These are phyloP conservation scores for Hyperoplus lanceolatus DNA, from an alignment of 2,797 vertebrate genomes.

Conservation along the genomic window DNA sequence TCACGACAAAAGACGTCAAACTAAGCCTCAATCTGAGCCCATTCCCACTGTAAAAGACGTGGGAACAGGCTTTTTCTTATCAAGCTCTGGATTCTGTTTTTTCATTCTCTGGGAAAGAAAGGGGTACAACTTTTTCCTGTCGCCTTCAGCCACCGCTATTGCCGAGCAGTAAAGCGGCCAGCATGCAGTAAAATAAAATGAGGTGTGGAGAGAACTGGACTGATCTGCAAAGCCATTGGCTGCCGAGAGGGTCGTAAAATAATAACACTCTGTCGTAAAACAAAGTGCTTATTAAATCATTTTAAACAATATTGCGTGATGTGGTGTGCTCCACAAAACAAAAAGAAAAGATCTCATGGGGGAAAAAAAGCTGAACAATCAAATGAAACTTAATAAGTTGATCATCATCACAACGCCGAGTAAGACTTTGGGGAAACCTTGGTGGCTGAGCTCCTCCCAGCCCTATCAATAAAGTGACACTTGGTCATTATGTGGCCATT, in stretches of 20 bases:
- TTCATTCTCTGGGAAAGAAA: conserved; percentile 72
- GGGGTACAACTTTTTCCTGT: conserved; percentile 71
- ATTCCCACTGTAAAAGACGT: conserved; percentile 56
- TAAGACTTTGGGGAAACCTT: conserved; percentile 58
- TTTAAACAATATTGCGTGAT: conserved; percentile 80
- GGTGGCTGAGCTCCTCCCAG: conserved; percentile 27
- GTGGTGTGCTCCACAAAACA: conserved; percentile 55
- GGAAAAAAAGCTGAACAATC: conserved; percentile 60
- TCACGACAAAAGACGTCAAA: conserved; percentile 40
- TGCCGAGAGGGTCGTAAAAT: conserved; percentile 80
- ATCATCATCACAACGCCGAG: conserved; percentile 71
- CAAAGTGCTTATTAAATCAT: conserved; percentile 87
- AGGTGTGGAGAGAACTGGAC: conserved; percentile 82
- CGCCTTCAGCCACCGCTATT: conserved; percentile 61
- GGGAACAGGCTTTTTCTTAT: conserved; percentile 57
- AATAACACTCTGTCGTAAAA: conserved; percentile 82
- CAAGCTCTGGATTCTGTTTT: conserved; percentile 43
- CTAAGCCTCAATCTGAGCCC: conserved; percentile 18
- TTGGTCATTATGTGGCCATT: conserved; percentile 62
- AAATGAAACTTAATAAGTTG: conserved; percentile 65
- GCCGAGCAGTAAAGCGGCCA: conserved; percentile 77
- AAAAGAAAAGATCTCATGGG: conserved; percentile 48
- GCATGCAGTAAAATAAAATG: conserved; percentile 83
- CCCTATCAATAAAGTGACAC: conserved; percentile 60
- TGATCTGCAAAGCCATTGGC: conserved; percentile 79